Evolutionary conservation across 64 coral and sea anemone genomes (phyloP), one percentile per base, ranked within the genome.

Genomic region (Hydrozoanthus tunicans): DNA sequence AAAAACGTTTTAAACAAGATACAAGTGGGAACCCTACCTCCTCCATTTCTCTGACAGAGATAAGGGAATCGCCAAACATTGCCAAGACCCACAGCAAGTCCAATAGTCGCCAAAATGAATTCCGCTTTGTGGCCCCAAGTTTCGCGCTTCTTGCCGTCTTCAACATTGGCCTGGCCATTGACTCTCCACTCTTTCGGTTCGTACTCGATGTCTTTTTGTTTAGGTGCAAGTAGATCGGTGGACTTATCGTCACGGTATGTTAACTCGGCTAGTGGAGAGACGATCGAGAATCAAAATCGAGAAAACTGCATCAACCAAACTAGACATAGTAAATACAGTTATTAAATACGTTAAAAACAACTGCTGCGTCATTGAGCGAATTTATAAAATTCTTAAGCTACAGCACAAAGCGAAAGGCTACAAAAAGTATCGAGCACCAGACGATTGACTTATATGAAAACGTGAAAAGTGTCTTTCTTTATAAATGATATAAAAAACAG

Each of bases 31-130:
- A 53, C 17, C 89, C 68, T 64, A 97, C 95, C 95, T 79, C 95
- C 95, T 62, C 95, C 95, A 62, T 97, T 97, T 67, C 93, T 91
- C 51, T 97, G 95, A 56, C 95, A 97, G 6, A 97, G 92, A 69
- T 97, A 97, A 6, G 95, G 95, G 59, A 97, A 97, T 51, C 95
- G 90, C 95, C 95, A 97, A 4, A 97, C 95, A 56, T 97, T 97
- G 0, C 95, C 95, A 17, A 97, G 85, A 4, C 95, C 95, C 6
- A 97, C 95, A 2, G 95, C 95, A 11, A 97, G 85, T 43, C 95
- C 95, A 25, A 97, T 75, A 51, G 95, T 97, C 3, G 95, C 95
- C 0, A 97, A 79, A 64, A 97, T 78, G 53, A 97, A 97, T 55
- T 97, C 95, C 3, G 95, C 95, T 85, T 97, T 97, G 8, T 97